Evolutionary conservation across 2,888 invertebrate species (phyloP), one percentile per base, ranked within the genome.

Genomic region (Drosophila sordidula): DNA sequence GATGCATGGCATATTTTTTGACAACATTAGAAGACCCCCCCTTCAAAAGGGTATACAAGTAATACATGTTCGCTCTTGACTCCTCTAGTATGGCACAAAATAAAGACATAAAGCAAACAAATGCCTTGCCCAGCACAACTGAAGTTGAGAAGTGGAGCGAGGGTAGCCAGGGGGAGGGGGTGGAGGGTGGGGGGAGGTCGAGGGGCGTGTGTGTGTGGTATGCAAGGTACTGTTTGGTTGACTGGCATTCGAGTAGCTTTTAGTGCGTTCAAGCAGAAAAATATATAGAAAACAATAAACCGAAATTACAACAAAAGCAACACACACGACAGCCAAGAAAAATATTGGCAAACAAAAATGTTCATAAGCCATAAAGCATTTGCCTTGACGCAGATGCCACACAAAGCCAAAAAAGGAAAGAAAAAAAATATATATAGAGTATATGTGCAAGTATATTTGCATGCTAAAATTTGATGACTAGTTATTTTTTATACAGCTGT

Each of bases 71-170:
- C 49, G 41, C 64, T 61, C 70, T 51, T 47, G 41, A 41, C 62
- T 58, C 44, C 32, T 41, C 50, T 61, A 32, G 55, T 69, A 69
- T 77, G 81, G 70, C 55, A 70, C 65, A 88, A 75, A 71, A 87
- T 84, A 87, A 84, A 84, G 89, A 84, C 85, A 87, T 84, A 84
- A 87, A 87, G 85, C 87, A 84, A 84, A 89, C 83, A 84, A 83
- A 89, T 87, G 78, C 68, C 59, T 57, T 38, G 76, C 38, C 44
- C 55, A 65, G 65, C 49, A 54, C 55, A 57, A 54, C 49, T 51
- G 49, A 38, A 55, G 58, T 49, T 55, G 50, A 56, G 18, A 47
- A 68, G 29, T 61, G 52, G 29, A 38, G 36, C 16, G 14, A 26
- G 16, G 25, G 54, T 29, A 39, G 29, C 0, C 1, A 5, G 16